These are phyloP conservation scores for Rhinophrynus dorsalis DNA, from an alignment of 2,797 vertebrate species.

Conservation along the genomic window DNA sequence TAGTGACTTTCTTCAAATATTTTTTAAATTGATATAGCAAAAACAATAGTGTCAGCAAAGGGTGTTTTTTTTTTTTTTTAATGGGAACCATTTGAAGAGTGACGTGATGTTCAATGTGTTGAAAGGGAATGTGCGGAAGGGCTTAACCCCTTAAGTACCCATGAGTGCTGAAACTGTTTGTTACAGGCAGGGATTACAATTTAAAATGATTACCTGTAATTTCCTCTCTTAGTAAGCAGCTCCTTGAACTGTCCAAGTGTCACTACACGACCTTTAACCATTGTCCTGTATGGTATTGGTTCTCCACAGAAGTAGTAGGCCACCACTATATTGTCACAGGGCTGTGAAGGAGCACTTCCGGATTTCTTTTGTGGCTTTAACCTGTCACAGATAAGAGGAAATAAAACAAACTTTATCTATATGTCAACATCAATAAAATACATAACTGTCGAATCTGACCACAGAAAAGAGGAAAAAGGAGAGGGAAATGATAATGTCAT, in stretches of 20 bases:
- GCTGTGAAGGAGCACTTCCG: conserved; percentile 45
- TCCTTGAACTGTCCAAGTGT: conserved; percentile 97
- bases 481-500: too few species aligned
- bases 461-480: too few species aligned
- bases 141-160: background rate
- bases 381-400: conserved; percentile 62
- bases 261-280: conserved; percentile 87
- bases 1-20: too few species aligned
- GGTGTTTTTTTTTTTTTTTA: too few species aligned
- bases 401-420: background rate
- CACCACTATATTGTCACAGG: conserved; percentile 87
- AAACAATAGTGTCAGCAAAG: too few species aligned
- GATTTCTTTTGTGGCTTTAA: conserved; percentile 80
- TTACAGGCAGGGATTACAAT: too few species aligned
- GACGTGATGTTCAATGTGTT: too few species aligned
- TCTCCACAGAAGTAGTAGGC: conserved; percentile 98
- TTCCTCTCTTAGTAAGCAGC: conserved; percentile 97
- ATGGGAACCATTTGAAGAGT: too few species aligned
- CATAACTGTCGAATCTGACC: too few species aligned
- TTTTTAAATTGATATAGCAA: too few species aligned
- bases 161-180: background rate
- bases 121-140: too few species aligned
- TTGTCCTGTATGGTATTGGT: conserved; percentile 94
- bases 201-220: conserved; percentile 84
- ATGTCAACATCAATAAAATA: too few species aligned